Percentiles rank a stretch among this genome's conserved stretches.
Evolutionary conservation across 2,888 invertebrate genomes (phyloP).

Genomic region (Trilocha varians): DNA sequence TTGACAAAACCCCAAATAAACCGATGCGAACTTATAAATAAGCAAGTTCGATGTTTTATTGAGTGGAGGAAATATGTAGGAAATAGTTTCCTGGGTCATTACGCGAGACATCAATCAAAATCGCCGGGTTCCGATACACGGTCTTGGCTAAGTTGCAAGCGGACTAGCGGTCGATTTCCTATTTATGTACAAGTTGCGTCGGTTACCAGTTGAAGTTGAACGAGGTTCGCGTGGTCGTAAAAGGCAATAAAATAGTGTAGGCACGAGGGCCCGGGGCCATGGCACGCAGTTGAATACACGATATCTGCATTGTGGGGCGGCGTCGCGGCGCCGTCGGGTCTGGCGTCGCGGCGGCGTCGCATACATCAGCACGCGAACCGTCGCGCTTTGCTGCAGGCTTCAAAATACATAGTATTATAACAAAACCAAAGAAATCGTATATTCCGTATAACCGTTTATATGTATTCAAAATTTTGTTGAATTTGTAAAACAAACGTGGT

Average conservation of each 20-base stretch:
- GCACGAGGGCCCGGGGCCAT: conserved; percentile 33
- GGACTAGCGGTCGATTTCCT: conserved; percentile 28
- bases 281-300: conserved; percentile 47
- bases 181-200: conserved; percentile 5
- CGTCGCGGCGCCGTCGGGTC: conserved; percentile 66
- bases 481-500: too few relatives aligned
- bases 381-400: conserved; percentile 15
- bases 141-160: conserved; percentile 32
- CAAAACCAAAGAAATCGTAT: too few relatives aligned
- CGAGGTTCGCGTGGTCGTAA: conserved; percentile 35
- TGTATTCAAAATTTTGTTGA: too few relatives aligned
- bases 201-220: conserved; percentile 3
- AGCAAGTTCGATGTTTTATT: conserved; percentile 71
- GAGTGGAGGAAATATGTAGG: conserved; percentile 69
- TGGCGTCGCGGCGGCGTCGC: conserved; percentile 67
- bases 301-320: conserved; percentile 67
- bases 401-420: not conserved
- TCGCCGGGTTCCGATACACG: conserved; percentile 31
- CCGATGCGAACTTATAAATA: conserved; percentile 64
- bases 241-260: conserved; percentile 30
- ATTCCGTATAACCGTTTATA: too few relatives aligned
- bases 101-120: conserved; percentile 66
- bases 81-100: conserved; percentile 70
- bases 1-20: conserved; percentile 68
- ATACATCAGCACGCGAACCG: conserved; percentile 67